phyloP scores from a whole-genome alignment of 2,888 invertebrate species.

The Mycalesis mineus region DNA sequence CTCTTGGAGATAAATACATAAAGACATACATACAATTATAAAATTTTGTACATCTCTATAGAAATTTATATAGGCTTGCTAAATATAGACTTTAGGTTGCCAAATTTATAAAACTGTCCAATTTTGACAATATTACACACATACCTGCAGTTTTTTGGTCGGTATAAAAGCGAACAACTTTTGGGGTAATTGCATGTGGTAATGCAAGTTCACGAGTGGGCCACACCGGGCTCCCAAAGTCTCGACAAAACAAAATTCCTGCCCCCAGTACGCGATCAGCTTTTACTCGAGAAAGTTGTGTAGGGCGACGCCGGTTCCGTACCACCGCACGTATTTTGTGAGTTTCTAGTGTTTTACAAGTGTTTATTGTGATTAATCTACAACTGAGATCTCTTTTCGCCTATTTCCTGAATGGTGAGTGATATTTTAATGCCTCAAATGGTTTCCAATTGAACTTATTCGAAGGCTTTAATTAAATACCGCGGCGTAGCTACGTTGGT shows the following conservation, averaged over 20 bases:
- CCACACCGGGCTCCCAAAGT: conserved; percentile 33
- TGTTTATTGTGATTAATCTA: conserved; percentile 17
- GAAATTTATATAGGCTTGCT: no score
- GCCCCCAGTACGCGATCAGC: conserved; percentile 38
- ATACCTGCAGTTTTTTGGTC: background rate
- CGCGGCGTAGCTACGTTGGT: conserved; percentile 10
- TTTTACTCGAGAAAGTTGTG: conserved; percentile 18
- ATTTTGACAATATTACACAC: no score
- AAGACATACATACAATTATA: no score
- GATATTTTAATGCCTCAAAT: background rate
- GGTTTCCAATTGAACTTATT: conserved; percentile 4
- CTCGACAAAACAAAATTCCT: conserved; percentile 40
- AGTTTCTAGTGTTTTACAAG: conserved; percentile 15
- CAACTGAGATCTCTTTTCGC: conserved; percentile 6
- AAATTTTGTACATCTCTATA: no score
- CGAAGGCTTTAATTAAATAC: conserved; percentile 18
- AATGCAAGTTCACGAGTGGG: background rate
- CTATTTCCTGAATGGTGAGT: conserved; percentile 22
- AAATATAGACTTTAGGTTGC: no score
- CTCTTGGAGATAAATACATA: no score
- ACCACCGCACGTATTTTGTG: conserved; percentile 13
- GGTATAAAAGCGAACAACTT: background rate
- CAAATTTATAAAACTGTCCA: no score
- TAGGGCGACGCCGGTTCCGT: background rate
- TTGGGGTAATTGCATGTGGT: background rate